Evolutionary conservation across 2,888 invertebrate genomes (phyloP), one percentile per base, ranked within the genome.

Genomic region (Volucella inflata): DNA sequence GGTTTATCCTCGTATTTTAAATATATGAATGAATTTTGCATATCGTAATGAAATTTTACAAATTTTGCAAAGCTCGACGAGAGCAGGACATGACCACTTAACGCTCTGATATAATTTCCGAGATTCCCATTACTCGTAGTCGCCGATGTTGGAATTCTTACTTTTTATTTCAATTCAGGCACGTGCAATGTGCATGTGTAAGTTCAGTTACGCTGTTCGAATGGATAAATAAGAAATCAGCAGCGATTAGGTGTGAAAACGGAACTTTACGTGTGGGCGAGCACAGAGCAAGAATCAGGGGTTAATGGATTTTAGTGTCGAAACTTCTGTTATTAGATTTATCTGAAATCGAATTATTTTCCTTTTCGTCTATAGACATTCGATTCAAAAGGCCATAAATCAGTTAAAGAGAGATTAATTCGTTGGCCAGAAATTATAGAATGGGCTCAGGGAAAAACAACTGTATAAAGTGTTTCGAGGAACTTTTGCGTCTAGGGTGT

Each of bases 181-280:
- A 53, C 55, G 55, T 36, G 14, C 36, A 55, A 9, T 11, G 0
- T 36, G 55, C 36, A 55, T 53, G 53, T 53, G 30, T 53, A 12
- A 6, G 53, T 12, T 12, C 9, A 30, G 30, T 30, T 30, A 12
- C 12, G 30, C 21, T 53, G 53, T n/a, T 11, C 2, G 36, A 36
- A n/a, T 9, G 2, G 11, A 55, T 38, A 36, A 53, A 30, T 36
- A 36, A n/a, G 55, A 17, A 55, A 1, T 36, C 55, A n/a, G 36
- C 17, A 53, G 12, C 14, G 9, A 14, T n/a, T 55, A 51, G 21
- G 21, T 51, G 21, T 21, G 36, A 8, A 36, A 36, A 36, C 0
- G 14, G 9, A 55, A 55, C 55, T 55, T 36, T 38, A 36, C 55
- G 55, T 36, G 55, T 55, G 30, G 55, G 14, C 30, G 36, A 14